Evolutionary conservation across 2,113 vertebrate genomes (phyloP), one percentile per base, ranked within the genome.

Genomic region (Oncorhynchus nerka): DNA sequence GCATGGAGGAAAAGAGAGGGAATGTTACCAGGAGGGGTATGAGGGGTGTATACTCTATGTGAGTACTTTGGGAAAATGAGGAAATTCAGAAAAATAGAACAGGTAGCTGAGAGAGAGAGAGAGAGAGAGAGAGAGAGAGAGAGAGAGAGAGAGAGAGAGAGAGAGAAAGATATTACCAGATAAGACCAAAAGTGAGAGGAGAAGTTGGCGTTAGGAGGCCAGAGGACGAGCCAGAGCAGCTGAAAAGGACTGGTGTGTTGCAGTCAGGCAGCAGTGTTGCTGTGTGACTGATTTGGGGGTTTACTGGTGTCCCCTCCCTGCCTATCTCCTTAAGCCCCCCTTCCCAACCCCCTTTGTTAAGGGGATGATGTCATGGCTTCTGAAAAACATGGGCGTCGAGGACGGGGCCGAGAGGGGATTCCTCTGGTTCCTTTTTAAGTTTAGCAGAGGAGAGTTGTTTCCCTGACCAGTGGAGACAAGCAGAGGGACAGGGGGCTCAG

Each of bases 361-460:
- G 81, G 85, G 71, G 87, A 90, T 93, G 92, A 92, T 92, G 91
- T 92, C 92, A 92, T 92, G 79, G 85, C 85, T 90, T 90, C 84
- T 91, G 85, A 91, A 91, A 76, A 92, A 88, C 89, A 89, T 79
- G 81, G 81, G 80, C 71, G 62, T n/a, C 9, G 15, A 71, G 30
- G 30, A 26, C 15, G 55, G 19, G 80, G 74, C 48, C 4, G 70
- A 13, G 78, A 75, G 84, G 85, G 88, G 89, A 84, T 90, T 91
- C 88, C 87, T 88, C 88, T 86, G 83, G 89, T 87, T 13, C 87
- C 88, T 93, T 92, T 39, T 92, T 87, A 92, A 90, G 90, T 92
- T 51, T 88, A 88, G 84, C 79, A 79, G 85, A 85, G 89, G 85
- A 88, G 84, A 80, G 87, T 87, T 84, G 86, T 87, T 85, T 87